Conservation (phyloP, 2,888 invertebrate genomes). For the Diplazon laetatorius region DNA sequence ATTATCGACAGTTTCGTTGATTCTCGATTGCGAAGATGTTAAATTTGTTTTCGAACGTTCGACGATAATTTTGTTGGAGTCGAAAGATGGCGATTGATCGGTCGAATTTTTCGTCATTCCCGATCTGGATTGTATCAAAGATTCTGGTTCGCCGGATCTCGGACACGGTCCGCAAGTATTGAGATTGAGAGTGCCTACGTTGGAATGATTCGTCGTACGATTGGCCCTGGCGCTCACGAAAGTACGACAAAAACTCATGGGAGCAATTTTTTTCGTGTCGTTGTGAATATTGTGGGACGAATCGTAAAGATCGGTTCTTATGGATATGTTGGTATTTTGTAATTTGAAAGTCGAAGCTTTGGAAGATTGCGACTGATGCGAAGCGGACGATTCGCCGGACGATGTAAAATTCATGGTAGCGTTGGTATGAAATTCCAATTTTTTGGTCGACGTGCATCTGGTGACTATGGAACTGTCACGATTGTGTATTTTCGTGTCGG, state of each 20-base stretch:
- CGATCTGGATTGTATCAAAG: conserved; percentile 63
- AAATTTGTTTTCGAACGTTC: conserved; percentile 46
- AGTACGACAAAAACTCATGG: conserved; percentile 67
- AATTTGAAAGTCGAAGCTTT: conserved; percentile 67
- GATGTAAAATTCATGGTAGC: conserved; percentile 44
- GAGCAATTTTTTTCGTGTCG: conserved; percentile 70
- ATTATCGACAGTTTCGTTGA: not conserved
- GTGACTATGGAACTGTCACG: conserved; percentile 70
- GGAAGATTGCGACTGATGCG: conserved; percentile 33
- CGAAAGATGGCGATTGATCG: conserved; percentile 44
- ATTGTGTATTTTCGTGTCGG: conserved; percentile 49
- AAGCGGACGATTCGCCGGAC: conserved; percentile 11
- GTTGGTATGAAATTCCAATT: conserved; percentile 58
- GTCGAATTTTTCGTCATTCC: conserved; percentile 19
- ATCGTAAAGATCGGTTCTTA: conserved; percentile 79
- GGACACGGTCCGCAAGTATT: conserved; percentile 59
- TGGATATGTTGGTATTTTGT: conserved; percentile 78
- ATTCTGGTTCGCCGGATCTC: conserved; percentile 55
- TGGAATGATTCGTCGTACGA: conserved; percentile 46
- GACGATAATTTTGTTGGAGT: conserved; percentile 17
- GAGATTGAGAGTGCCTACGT: conserved; percentile 59
- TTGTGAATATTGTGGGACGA: conserved; percentile 74
- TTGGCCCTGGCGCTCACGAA: conserved; percentile 60
- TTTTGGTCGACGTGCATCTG: conserved; percentile 70
- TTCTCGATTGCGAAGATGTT: no score